These are phyloP conservation scores for Hydrozoanthus tunicans DNA, from an alignment of 64 coral and sea anemone species.

Conservation along the genomic window DNA sequence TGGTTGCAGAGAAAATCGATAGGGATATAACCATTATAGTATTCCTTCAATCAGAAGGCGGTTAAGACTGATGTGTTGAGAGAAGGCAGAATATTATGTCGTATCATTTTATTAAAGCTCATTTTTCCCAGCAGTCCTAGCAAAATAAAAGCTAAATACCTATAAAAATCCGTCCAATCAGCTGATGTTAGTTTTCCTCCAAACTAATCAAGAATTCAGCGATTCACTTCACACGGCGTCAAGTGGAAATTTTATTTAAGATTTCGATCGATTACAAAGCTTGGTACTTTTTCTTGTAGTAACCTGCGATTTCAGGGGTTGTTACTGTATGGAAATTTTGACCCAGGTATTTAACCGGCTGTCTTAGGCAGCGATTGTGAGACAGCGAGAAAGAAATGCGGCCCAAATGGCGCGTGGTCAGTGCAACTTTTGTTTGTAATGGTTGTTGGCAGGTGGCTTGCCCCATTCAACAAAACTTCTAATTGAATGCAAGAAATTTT, in stretches of 20 bases:
- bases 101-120: slow-evolving; percentile 52
- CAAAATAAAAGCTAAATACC: slow-evolving; percentile 60
- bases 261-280: slow-evolving; percentile 32
- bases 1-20: neutral
- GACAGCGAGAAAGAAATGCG: neutral
- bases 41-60: slow-evolving; percentile 23
- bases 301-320: neutral
- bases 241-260: slow-evolving; percentile 49
- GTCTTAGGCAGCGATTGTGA: neutral
- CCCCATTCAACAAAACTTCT: slow-evolving; percentile 40
- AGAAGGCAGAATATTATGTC: slow-evolving; percentile 32
- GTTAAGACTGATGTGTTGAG: slow-evolving; percentile 42
- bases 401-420: slow-evolving; percentile 35
- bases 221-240: slow-evolving; percentile 43
- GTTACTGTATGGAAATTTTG: neutral
- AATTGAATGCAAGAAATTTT: slow-evolving; percentile 62
- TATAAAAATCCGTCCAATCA: slow-evolving; percentile 50
- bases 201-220: slow-evolving; percentile 54
- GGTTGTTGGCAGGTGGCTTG: slow-evolving; percentile 40
- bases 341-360: slow-evolving; percentile 11
- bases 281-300: neutral
- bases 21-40: neutral
- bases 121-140: slow-evolving; percentile 57
- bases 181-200: slow-evolving; percentile 20
- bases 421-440: slow-evolving; percentile 41